Evolutionary conservation across 2,888 invertebrate species (phyloP), one percentile per base, ranked within the genome.

Genomic region (Apamea epomidion): DNA sequence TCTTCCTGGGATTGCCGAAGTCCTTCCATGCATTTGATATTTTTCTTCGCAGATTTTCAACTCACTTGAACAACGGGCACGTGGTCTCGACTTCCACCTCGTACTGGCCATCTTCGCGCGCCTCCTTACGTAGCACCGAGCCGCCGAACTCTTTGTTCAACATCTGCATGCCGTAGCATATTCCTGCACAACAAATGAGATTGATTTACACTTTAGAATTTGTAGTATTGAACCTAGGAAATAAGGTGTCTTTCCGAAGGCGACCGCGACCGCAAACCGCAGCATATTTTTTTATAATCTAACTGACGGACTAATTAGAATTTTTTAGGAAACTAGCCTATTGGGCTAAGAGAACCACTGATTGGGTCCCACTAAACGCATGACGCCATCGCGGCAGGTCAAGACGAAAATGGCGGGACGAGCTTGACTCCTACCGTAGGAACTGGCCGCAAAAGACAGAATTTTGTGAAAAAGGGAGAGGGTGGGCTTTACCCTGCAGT

Each of bases 131-230:
- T 72, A 98, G 97, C 62, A 99, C 99, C 3, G 98, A 98, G 4
- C 99, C 99, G 0, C 99, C 99, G 93, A 99, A 99, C 95, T 99
- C 99, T 96, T 99, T 99, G 96, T 99, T 99, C 97, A 99, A 97
- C 98, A 99, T 98, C 97, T 99, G 99, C 99, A 99, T 99, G 69
- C 99, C 99, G 97, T 99, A 99, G 97, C 99, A 99, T 93, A 99
- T 99, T 91, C 99, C 99, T 97, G 97, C 83, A 54, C 12, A 48
- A 72, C 21, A 12, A 76, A 64, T 29, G 2, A 29, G 16, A 60
- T 62, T 25, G 25, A 48, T 58, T 29, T 16, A 29, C 48, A 48
- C 16, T 29, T 62, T 62, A 29, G 62, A 60, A 1, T n/a, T 60
- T n/a, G 12, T n/a, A 10, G 10, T 25, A 58, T 58, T n/a, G 58